Conservation (phyloP, 2,113 vertebrate genomes). For the Motacilla tschutschensis region DNA sequence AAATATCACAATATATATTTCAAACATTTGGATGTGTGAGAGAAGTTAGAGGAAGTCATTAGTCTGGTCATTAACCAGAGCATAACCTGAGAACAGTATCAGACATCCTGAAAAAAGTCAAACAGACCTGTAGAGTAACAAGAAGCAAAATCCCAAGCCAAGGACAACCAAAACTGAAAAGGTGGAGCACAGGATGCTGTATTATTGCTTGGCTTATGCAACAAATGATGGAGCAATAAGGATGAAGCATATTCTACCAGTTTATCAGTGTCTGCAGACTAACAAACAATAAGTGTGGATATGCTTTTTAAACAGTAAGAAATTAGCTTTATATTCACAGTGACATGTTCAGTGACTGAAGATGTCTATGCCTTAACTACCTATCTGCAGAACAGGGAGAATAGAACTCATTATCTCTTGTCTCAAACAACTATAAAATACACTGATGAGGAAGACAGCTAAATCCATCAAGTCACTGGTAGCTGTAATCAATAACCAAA, state of each 20-base stretch:
- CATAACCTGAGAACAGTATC: not conserved
- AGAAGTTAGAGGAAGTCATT: not conserved
- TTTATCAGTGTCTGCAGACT: not conserved
- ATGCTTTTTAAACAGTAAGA: not conserved
- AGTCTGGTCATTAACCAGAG: not conserved
- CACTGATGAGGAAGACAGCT: not conserved
- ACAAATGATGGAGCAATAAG: not conserved
- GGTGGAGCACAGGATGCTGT: not conserved
- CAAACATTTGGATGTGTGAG: not conserved
- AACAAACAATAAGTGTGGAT: not conserved
- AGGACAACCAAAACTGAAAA: not conserved
- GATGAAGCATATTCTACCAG: not conserved
- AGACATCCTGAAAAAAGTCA: not conserved
- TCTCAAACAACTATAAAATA: not conserved
- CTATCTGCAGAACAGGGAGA: not conserved
- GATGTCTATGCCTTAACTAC: not conserved
- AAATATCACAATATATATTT: not conserved
- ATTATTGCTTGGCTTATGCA: not conserved
- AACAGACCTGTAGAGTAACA: not conserved
- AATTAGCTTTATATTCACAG: not conserved
- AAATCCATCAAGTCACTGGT: not conserved
- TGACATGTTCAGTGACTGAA: not conserved
- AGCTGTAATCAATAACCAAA: conserved; percentile 13
- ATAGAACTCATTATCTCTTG: not conserved
- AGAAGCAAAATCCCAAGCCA: not conserved